Evolutionary conservation across 2,888 invertebrate species (phyloP), one percentile per base, ranked within the genome.

Genomic region (Agrotis segetum): DNA sequence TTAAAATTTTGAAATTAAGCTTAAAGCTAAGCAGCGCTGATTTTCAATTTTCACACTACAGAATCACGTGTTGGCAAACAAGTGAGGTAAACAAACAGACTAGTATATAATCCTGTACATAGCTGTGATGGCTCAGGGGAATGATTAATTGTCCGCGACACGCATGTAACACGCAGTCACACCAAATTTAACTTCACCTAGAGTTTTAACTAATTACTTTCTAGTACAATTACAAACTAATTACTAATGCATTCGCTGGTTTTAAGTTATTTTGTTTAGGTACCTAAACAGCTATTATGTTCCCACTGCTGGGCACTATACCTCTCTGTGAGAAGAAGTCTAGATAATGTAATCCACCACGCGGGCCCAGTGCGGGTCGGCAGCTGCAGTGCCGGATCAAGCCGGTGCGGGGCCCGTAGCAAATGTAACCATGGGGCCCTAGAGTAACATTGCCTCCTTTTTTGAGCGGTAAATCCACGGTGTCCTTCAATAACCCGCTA

Each of bases 71-170:
- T 56, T 34, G n/a, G n/a, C 21, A 17, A 44, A 34, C 55, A 19
- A 17, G 46, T 17, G n/a, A n/a, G 17, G n/a, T 44, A 21, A 56
- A 47, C 44, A 53, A 61, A 67, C 67, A 60, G 13, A 19, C 21
- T 40, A 21, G 52, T 24, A 44, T 60, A 21, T 21, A 14, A 52
- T 16, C 14, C 7, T 49, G 3, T 50, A 24, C 21, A 44, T 17
- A 17, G 19, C 44, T 21, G 46, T 59, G 50, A 49, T 40, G 14
- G 64, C 46, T 52, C 29, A 34, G 64, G 73, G 77, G 59, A 13
- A 21, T 13, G 19, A 52, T 49, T 71, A 64, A 77, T 67, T 56
- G 56, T 50, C 21, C 6, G n/a, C 9, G 60, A 46, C 67, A 77
- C 67, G 77, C 58, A 24, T n/a, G 16, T 50, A 19, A 11, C 19